Conservation (phyloP, 1,140 invertebrate species). For the Pteromalus puparum region DNA sequence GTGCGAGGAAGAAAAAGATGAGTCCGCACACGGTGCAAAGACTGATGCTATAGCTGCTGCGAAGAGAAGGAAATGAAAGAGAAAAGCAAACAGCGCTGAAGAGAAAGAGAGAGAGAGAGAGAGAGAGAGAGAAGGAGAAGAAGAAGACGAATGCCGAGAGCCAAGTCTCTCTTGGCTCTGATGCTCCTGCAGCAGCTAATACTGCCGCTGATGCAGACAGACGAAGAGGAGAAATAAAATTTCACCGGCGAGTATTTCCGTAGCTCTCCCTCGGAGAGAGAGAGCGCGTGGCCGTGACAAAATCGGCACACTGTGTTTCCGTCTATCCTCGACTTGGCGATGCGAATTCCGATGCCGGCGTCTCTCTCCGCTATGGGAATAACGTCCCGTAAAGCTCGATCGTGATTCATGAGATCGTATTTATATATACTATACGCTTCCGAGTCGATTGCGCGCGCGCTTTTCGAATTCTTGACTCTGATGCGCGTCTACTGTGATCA, state of each 20-base stretch:
- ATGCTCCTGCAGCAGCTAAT: too few relatives aligned
- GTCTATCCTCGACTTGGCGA: background rate
- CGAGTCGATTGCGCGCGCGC: background rate
- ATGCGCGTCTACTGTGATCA: too few relatives aligned
- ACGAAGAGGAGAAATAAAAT: constrained; percentile 40
- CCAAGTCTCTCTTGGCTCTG: too few relatives aligned
- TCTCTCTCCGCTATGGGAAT: too few relatives aligned
- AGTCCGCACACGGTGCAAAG: background rate
- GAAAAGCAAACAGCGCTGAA: constrained; percentile 29
- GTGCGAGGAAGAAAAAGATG: background rate
- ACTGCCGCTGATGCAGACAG: background rate
- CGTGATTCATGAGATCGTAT: background rate
- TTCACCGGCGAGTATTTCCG: constrained; percentile 32
- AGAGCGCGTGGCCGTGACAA: background rate
- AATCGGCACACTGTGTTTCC: constrained; percentile 29
- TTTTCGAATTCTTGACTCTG: too few relatives aligned
- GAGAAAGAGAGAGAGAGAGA: background rate
- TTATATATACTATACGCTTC: background rate
- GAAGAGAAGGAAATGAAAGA: constrained; percentile 36
- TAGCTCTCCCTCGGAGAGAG: background rate
- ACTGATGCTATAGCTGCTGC: too few relatives aligned
- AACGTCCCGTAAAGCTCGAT: too few relatives aligned
- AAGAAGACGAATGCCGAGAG: constrained; percentile 20
- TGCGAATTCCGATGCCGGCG: background rate
- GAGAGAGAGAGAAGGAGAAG: background rate